These are phyloP conservation scores for Melieria crassipennis DNA, from an alignment of 2,888 invertebrate species.

Conservation along the genomic window DNA sequence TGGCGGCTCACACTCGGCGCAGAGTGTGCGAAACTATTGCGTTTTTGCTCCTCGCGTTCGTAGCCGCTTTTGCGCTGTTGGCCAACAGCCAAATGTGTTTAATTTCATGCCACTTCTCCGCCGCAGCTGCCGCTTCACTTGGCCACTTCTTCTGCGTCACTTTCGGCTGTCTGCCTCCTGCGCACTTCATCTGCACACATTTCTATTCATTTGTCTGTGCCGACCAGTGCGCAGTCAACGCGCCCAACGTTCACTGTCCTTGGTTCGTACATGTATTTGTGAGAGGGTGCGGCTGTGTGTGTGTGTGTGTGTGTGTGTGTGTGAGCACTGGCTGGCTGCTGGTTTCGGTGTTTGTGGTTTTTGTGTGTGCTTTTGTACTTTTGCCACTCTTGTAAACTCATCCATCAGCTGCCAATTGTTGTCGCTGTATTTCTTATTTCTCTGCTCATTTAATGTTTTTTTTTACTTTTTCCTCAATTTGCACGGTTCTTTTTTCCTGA, in stretches of 20 bases:
- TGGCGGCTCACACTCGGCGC: background rate
- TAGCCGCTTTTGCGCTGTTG: conserved; percentile 16
- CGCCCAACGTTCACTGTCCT: conserved; percentile 46
- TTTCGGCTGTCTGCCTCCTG: too few species aligned
- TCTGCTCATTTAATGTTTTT: conserved; percentile 15
- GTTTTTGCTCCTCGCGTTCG: background rate
- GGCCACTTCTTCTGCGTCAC: too few species aligned
- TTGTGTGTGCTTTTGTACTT: conserved; percentile 13
- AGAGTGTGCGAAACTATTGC: background rate
- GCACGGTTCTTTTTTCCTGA: conserved; percentile 19
- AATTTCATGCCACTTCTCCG: conserved; percentile 20
- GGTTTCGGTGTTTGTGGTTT: background rate
- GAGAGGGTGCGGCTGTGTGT: too few species aligned
- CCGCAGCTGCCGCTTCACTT: background rate
- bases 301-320: too few species aligned
- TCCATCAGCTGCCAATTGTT: conserved; percentile 47
- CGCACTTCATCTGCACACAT: too few species aligned
- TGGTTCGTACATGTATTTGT: conserved; percentile 44
- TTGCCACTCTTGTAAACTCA: conserved; percentile 38
- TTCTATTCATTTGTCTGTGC: too few species aligned
- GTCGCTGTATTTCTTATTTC: conserved; percentile 25
- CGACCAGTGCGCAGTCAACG: background rate
- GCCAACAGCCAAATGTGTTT: conserved; percentile 33
- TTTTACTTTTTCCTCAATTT: conserved; percentile 14
- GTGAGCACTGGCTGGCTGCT: background rate